Percentiles rank a stretch among this genome's conserved stretches.
phyloP scores from a whole-genome alignment of 2,797 vertebrate genomes.

The Tarsius wallacei region DNA sequence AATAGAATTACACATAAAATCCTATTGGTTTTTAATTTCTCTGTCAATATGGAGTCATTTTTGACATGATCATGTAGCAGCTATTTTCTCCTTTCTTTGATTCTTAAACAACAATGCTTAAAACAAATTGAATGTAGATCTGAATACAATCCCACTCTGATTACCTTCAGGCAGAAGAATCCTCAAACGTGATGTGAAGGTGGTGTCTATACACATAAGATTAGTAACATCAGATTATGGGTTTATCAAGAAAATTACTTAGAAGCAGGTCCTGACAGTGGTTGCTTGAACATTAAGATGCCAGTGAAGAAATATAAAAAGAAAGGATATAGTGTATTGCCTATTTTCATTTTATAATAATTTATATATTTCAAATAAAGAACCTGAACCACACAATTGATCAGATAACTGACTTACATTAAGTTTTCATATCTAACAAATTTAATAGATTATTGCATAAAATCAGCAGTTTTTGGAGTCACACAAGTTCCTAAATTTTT shows the following conservation, averaged over 20 bases:
- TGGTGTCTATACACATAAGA: not conserved
- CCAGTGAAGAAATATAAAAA: not conserved
- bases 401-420: not conserved
- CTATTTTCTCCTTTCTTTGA: constrained; percentile 28
- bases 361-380: constrained; percentile 5
- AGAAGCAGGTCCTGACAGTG: not conserved
- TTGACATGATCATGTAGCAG: not conserved
- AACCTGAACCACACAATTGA: not conserved
- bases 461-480: not conserved
- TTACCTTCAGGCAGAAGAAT: not conserved
- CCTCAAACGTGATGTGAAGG: not conserved
- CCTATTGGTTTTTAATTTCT: not conserved
- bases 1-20: constrained; percentile 20
- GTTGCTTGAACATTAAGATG: not conserved
- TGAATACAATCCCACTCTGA: not conserved
- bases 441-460: not conserved
- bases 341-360: not conserved
- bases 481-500: not conserved
- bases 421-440: not conserved
- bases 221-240: not conserved
- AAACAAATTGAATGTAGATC: not conserved
- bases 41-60: not conserved
- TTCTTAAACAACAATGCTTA: not conserved
- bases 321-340: not conserved
- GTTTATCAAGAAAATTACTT: not conserved